phyloP scores from a whole-genome alignment of 2,888 invertebrate species.

The Acanthoscelides obtectus region DNA sequence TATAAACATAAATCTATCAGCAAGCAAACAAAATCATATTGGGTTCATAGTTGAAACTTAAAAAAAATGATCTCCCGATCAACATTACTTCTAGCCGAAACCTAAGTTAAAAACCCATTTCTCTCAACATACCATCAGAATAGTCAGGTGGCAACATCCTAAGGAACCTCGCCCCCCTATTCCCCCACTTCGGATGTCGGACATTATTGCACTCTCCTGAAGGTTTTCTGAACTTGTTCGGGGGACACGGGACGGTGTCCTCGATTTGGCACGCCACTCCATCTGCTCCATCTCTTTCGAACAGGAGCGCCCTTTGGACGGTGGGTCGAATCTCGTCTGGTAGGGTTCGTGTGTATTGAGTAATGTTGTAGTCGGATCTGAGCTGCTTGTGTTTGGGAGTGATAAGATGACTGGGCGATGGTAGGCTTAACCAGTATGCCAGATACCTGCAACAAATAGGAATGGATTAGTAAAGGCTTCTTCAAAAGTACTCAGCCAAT shows the following conservation, averaged over 20 bases:
- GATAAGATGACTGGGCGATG: neutral
- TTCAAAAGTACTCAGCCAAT: too few relatives aligned
- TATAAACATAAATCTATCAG: too few relatives aligned
- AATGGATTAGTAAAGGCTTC: neutral
- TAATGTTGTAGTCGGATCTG: slow-evolving; percentile 32
- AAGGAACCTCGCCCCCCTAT: slow-evolving; percentile 71
- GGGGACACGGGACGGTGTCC: slow-evolving; percentile 64
- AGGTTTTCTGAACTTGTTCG: slow-evolving; percentile 75
- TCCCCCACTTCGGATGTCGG: slow-evolving; percentile 77
- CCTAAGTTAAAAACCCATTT: too few relatives aligned
- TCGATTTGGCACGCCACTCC: slow-evolving; percentile 38
- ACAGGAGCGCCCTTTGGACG: slow-evolving; percentile 37
- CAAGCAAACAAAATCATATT: too few relatives aligned
- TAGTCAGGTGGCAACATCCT: slow-evolving; percentile 69
- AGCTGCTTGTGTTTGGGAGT: neutral
- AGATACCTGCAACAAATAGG: neutral
- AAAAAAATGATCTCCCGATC: too few relatives aligned
- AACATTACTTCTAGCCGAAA: too few relatives aligned
- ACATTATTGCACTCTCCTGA: slow-evolving; percentile 88
- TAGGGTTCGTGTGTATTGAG: slow-evolving; percentile 38
- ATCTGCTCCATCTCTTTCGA: slow-evolving; percentile 30
- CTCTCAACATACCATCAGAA: slow-evolving; percentile 63
- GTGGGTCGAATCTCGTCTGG: slow-evolving; percentile 40
- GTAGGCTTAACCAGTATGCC: neutral
- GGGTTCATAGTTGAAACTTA: too few relatives aligned